Percentiles rank a stretch among this genome's conserved stretches.
These are phyloP conservation scores for Laterallus jamaicensis DNA, from an alignment of 2,113 vertebrate species.

Conservation along the genomic window DNA sequence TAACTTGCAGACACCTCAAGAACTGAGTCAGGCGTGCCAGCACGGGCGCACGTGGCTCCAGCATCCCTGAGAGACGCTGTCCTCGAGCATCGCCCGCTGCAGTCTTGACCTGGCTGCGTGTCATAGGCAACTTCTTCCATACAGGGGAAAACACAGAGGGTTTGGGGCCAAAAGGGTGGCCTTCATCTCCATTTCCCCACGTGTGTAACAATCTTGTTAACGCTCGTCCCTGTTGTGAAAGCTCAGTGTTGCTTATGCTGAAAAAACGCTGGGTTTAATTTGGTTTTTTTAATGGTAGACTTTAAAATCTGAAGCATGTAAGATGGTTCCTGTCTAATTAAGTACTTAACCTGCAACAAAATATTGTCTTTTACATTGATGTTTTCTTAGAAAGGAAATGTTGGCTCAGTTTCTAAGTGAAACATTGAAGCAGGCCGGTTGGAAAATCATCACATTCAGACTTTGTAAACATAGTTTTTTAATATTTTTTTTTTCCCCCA, in stretches of 20 bases:
- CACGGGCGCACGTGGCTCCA: rapidly evolving
- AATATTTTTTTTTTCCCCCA: not conserved
- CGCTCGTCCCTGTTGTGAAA: rapidly evolving
- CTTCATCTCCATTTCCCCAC: not conserved
- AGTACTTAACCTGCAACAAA: slow-evolving; percentile 33
- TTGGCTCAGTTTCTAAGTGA: not conserved
- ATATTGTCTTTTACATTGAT: not conserved
- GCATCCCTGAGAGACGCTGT: not conserved
- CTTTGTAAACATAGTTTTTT: not conserved
- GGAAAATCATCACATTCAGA: slow-evolving; percentile 17
- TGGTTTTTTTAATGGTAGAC: not conserved
- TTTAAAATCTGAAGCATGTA: not conserved
- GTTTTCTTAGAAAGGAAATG: not conserved
- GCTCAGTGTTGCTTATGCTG: not conserved
- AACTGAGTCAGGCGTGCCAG: not conserved
- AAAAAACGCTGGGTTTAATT: no score
- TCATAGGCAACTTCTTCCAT: not conserved
- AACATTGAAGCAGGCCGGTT: not conserved
- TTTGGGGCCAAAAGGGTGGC: not conserved
- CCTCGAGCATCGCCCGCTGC: rapidly evolving
- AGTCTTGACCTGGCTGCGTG: not conserved
- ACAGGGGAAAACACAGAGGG: not conserved
- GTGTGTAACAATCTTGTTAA: not conserved
- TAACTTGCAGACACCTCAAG: not conserved
- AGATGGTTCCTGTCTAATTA: slow-evolving; percentile 43